Evolutionary conservation across 2,113 vertebrate species (phyloP).

Genomic region (Clarias magur): DNA sequence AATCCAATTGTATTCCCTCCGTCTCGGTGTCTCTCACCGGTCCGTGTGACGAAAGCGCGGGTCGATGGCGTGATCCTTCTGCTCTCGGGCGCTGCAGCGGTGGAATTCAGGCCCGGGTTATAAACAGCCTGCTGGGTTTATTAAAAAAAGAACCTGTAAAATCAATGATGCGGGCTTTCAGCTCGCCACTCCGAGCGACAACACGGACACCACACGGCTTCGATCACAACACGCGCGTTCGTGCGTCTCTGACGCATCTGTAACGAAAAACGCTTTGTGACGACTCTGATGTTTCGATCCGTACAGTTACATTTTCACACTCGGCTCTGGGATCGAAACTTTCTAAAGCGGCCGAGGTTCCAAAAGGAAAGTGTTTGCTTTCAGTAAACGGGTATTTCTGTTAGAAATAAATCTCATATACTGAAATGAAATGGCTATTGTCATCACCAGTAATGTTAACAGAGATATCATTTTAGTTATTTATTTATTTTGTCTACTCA

Average conservation of each 20-base stretch:
- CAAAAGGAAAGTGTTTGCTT: background rate
- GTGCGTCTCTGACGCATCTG: background rate
- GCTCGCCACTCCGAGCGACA: background rate
- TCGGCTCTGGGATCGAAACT: background rate
- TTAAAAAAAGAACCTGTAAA: conserved; percentile 41
- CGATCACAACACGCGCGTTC: background rate
- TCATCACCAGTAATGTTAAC: background rate
- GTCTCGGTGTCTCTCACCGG: background rate
- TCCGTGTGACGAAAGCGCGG: too few relatives aligned
- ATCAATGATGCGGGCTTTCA: conserved; percentile 32
- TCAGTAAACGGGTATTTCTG: background rate
- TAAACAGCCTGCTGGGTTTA: conserved; percentile 20
- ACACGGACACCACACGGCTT: background rate
- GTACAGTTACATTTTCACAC: background rate
- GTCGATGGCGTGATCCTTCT: background rate
- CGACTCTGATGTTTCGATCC: background rate
- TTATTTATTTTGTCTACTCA: background rate
- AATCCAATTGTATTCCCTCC: background rate
- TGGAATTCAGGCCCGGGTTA: background rate
- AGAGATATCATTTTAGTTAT: background rate
- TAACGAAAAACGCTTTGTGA: background rate
- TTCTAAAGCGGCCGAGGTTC: background rate
- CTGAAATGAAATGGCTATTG: background rate
- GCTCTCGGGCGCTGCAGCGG: too few relatives aligned
- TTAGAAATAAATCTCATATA: background rate